Conservation (phyloP, 2,888 invertebrate genomes). For the Allacma fusca region DNA sequence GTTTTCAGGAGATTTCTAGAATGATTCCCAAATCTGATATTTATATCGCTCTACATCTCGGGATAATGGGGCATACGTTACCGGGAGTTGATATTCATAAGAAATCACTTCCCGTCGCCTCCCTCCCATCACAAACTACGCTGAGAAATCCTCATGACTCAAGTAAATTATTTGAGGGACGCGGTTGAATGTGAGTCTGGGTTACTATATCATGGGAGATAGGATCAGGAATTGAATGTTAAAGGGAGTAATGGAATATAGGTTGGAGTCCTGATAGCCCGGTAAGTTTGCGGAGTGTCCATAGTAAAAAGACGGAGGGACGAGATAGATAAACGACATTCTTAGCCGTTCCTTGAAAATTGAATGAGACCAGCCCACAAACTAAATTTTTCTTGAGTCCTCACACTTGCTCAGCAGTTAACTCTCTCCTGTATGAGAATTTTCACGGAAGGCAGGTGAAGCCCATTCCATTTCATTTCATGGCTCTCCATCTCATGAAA, state of each 20-base stretch:
- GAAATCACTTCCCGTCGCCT: no score
- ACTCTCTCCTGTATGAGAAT: conserved; percentile 21
- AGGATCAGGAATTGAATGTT: conserved; percentile 18
- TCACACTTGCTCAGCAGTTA: conserved; percentile 8
- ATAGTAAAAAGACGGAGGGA: neutral
- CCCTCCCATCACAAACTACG: no score
- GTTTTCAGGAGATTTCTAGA: no score
- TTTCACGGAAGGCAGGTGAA: conserved; percentile 38
- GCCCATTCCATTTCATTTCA: conserved; percentile 35
- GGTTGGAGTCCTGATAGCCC: neutral
- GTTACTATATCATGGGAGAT: conserved; percentile 17
- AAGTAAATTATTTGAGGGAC: neutral
- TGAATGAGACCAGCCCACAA: conserved; percentile 9
- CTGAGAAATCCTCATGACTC: neutral
- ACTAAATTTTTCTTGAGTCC: conserved; percentile 15
- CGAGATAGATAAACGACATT: conserved; percentile 15
- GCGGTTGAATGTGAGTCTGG: neutral
- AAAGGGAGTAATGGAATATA: neutral
- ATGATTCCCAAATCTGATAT: no score
- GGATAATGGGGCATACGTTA: no score
- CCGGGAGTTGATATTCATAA: no score
- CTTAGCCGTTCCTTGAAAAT: conserved; percentile 13
- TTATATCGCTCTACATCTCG: no score
- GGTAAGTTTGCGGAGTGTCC: neutral
- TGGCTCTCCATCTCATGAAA: conserved; percentile 42